Base-by-base conservation (phyloP, 2,113 vertebrate species). In the Camarhynchus parvulus region DNA sequence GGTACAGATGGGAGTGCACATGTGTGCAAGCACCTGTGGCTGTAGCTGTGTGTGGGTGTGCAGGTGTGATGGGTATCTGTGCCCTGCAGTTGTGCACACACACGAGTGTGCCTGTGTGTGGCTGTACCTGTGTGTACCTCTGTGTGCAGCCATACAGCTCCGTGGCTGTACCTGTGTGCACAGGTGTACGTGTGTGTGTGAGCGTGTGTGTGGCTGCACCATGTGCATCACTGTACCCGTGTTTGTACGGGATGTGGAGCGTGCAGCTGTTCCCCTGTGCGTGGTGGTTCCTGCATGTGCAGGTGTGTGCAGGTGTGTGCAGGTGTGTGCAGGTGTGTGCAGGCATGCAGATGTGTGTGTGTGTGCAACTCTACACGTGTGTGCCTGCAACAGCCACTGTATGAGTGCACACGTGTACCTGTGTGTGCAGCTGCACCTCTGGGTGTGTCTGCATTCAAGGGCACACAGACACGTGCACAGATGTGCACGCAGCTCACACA, bases 91-190 rank as follows among this genome's bases (percentile, higher is more conserved):
- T 44, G 35, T 39, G 55, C 76, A 55, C 15, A 3, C 11, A 4
- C 0, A 1, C 21, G 41, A 13, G 33, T 25, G 41, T 55, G 30
- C 20, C 20, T 30, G 69, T 31, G 27, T 15, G 52, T 0, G 2
- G 20, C 46, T 75, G 78, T 47, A 23, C 24, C n/a, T 27, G 24
- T 62, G 64, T 35, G n/a, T 2, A 24, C n/a, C 15, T 0, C 2
- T 44, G 37, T 28, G 59, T 13, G 13, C 42, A 15, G 46, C 13
- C 18, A 11, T 6, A 13, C 21, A 46, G 31, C 15, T 11, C 3
- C 7, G 3, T 6, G 5, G 77, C 6, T 64, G 70, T 14, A 33
- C 39, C 5, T 27, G 7, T 35, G 50, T 49, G 46, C 37, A 67
- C 33, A 25, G 20, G n/a, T 39, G 37, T 23, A 44, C 15, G 5